Percentiles rank a stretch among this genome's conserved stretches.
These are phyloP conservation scores for Lasius platythorax DNA, from an alignment of 2,888 invertebrate species.

Conservation along the genomic window DNA sequence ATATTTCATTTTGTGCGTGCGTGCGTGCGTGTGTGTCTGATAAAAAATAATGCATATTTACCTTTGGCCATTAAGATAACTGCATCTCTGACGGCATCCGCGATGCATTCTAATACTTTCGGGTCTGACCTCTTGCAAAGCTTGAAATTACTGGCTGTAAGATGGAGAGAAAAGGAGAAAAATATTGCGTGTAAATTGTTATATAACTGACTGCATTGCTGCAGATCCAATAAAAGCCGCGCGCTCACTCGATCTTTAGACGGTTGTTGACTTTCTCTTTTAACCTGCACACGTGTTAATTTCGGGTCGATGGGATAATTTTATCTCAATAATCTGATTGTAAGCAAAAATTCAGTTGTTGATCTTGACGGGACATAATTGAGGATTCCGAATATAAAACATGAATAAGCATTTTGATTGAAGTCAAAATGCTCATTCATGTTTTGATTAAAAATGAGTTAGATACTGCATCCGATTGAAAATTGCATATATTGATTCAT, in stretches of 20 bases:
- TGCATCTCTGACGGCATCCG: conserved; percentile 87
- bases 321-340: not conserved
- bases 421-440: too few species aligned
- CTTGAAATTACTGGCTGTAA: conserved; percentile 88
- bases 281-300: conserved; percentile 20
- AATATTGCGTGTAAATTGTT: conserved; percentile 51
- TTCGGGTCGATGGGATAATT: not conserved
- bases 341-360: not conserved
- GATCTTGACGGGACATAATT: not conserved
- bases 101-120: conserved; percentile 88
- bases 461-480: not conserved
- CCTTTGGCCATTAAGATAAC: conserved; percentile 88
- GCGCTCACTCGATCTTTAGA: conserved; percentile 12
- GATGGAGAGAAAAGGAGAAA: conserved; percentile 54
- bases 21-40: not conserved
- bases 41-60: conserved; percentile 79
- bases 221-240: conserved; percentile 59
- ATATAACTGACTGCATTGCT: conserved; percentile 61
- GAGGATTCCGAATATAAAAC: not conserved
- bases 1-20: not conserved
- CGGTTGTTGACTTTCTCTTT: conserved; percentile 75
- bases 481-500: not conserved
- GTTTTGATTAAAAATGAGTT: not conserved
- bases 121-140: conserved; percentile 88
- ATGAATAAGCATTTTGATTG: not conserved